Evolutionary conservation across 2,797 vertebrate species (phyloP).

Genomic region (Orestias chungarensis): DNA sequence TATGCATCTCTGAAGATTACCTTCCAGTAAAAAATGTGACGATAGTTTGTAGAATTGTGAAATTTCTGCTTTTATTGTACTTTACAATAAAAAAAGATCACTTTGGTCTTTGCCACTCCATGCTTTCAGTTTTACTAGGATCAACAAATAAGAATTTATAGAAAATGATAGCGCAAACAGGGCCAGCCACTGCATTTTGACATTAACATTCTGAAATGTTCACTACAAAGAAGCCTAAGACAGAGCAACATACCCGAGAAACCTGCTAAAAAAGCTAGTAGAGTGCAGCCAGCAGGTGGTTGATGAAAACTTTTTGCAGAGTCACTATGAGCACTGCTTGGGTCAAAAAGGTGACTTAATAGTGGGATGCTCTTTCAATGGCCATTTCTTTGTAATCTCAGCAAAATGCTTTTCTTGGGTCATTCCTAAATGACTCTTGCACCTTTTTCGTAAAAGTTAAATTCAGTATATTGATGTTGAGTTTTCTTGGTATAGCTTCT

Average conservation of each 20-base stretch:
- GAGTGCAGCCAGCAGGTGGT: slow-evolving; percentile 21
- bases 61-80: neutral
- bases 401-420: neutral
- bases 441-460: neutral
- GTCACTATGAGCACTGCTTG: neutral
- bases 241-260: neutral
- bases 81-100: neutral
- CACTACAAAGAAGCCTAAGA: neutral
- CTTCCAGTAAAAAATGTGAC: neutral
- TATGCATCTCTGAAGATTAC: neutral
- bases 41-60: neutral
- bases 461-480: neutral
- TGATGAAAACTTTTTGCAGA: slow-evolving; percentile 19
- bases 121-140: neutral
- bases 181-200: neutral
- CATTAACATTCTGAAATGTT: neutral
- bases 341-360: slow-evolving; percentile 8
- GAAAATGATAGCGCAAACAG: neutral
- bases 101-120: neutral
- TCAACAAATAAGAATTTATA: neutral
- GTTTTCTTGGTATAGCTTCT: neutral
- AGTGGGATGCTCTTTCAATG: neutral
- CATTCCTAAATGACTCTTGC: neutral
- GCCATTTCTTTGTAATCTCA: neutral
- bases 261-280: slow-evolving; percentile 3